Evolutionary conservation across 2,888 invertebrate genomes (phyloP).

Genomic region (Pelosia muscerda): DNA sequence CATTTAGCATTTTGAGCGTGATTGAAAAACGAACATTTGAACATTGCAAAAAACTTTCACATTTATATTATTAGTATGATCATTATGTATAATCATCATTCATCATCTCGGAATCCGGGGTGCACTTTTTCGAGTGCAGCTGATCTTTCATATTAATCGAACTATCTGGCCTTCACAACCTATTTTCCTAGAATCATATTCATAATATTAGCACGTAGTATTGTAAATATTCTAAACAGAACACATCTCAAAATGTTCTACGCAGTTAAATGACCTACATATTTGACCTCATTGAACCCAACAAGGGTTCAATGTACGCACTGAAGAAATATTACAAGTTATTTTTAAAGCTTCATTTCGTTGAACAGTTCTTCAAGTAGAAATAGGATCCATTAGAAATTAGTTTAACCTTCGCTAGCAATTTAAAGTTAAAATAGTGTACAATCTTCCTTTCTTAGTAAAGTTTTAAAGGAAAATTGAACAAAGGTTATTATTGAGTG

Average conservation of each 20-base stretch:
- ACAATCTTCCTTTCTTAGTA: neutral
- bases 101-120: too few species aligned
- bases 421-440: constrained; percentile 35
- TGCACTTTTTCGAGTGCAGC: too few species aligned
- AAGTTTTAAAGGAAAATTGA: constrained; percentile 13
- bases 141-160: too few species aligned
- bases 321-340: constrained; percentile 35
- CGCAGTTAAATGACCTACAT: constrained; percentile 41
- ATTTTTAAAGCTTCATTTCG: constrained; percentile 34
- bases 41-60: too few species aligned
- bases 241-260: constrained; percentile 7
- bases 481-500: constrained; percentile 1
- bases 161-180: too few species aligned
- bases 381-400: constrained; percentile 48
- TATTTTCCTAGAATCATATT: neutral
- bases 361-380: constrained; percentile 34
- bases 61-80: too few species aligned
- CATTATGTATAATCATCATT: too few species aligned
- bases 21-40: too few species aligned
- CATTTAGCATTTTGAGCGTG: too few species aligned
- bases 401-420: constrained; percentile 29
- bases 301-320: constrained; percentile 18
- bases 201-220: neutral
- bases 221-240: neutral
- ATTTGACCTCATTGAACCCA: constrained; percentile 26